phyloP scores from a whole-genome alignment of 2,113 vertebrate species.

The Gambusia affinis region DNA sequence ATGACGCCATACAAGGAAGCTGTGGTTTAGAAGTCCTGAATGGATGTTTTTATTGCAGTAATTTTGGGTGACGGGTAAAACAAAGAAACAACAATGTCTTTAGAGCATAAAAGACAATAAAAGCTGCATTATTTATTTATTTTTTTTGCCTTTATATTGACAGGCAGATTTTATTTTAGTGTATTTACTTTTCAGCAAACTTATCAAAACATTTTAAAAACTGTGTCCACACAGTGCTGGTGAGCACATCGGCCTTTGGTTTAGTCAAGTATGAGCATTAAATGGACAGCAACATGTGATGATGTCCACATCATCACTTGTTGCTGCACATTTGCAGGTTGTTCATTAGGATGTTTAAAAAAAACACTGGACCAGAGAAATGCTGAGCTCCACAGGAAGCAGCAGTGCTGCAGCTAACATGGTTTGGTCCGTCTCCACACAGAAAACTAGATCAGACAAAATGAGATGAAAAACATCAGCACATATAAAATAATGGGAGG shows the following conservation, averaged over 20 bases:
- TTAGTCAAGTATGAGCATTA: slow-evolving; percentile 52
- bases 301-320: slow-evolving; percentile 10
- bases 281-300: not conserved
- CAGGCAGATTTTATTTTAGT: slow-evolving; percentile 20
- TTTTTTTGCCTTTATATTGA: not conserved
- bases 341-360: not conserved
- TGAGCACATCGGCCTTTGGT: slow-evolving; percentile 59
- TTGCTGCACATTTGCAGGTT: not conserved
- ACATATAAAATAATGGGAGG: slow-evolving; percentile 28
- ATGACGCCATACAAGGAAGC: no score
- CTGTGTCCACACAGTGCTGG: not conserved
- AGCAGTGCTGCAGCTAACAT: not conserved
- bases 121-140: not conserved
- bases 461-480: slow-evolving; percentile 59
- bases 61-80: no score
- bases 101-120: not conserved
- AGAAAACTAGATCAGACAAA: slow-evolving; percentile 14
- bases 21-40: no score
- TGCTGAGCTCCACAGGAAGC: not conserved
- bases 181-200: slow-evolving; percentile 30
- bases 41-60: no score
- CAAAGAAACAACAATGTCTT: no score
- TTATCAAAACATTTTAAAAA: slow-evolving; percentile 16
- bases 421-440: not conserved
- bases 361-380: not conserved